A percentile compares a stretch with the other conserved stretches of the same genome.
These are phyloP conservation scores for Latrodectus geometricus DNA, from an alignment of 1,140 invertebrate species.

Conservation along the genomic window DNA sequence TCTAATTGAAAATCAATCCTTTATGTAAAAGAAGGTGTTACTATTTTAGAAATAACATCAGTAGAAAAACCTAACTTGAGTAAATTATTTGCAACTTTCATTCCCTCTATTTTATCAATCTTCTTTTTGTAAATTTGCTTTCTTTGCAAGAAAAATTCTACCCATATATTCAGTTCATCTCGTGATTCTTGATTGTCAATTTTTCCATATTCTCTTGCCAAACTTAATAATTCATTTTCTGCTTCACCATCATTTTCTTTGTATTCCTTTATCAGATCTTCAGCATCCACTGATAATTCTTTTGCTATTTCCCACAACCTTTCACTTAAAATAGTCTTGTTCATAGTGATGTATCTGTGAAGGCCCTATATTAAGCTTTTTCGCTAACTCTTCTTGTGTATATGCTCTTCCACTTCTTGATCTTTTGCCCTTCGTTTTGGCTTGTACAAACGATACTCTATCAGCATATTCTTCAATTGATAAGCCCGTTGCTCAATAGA, in stretches of 20 bases:
- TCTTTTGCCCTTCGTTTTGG: neutral
- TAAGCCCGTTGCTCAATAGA: conserved; percentile 11
- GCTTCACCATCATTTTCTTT: neutral
- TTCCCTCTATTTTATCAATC: conserved; percentile 14
- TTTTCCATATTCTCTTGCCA: neutral
- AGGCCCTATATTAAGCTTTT: neutral
- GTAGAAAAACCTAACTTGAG: conserved; percentile 12
- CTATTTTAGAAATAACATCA: conserved; percentile 12
- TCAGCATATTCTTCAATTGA: conserved; percentile 7
- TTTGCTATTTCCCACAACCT: conserved; percentile 40
- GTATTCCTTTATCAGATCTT: conserved; percentile 26
- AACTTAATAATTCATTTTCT: too few relatives aligned
- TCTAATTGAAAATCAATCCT: neutral
- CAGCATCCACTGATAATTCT: conserved; percentile 22
- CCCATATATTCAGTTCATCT: neutral
- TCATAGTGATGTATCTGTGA: conserved; percentile 7
- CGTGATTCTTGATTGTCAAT: conserved; percentile 41
- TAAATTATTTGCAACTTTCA: conserved; percentile 32
- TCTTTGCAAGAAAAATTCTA: conserved; percentile 30
- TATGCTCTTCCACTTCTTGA: neutral
- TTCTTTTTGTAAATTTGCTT: conserved; percentile 14
- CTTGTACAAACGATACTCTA: neutral
- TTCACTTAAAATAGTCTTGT: conserved; percentile 23
- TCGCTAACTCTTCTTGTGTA: neutral
- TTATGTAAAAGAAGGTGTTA: neutral